phyloP scores from a whole-genome alignment of 2,888 invertebrate genomes.

The Tinea semifulvella region DNA sequence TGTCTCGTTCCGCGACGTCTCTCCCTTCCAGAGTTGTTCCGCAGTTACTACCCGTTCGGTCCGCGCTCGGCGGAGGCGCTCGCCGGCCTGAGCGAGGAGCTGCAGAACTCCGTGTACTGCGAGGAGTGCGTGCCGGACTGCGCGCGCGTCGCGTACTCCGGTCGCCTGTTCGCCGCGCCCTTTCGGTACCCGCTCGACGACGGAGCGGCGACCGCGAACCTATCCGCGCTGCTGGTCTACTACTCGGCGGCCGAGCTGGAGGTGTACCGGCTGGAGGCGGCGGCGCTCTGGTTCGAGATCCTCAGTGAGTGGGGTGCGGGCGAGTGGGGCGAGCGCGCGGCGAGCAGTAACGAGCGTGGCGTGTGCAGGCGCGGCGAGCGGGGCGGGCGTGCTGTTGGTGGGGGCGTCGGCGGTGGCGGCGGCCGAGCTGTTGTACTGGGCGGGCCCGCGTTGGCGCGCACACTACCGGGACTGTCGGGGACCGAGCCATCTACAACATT shows the following conservation, averaged over 20 bases:
- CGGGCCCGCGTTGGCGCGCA: too few relatives aligned
- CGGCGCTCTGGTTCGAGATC: constrained; percentile 22
- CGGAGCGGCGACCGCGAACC: constrained; percentile 21
- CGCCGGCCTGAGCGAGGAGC: constrained; percentile 29
- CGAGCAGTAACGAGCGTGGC: background rate
- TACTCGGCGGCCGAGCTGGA: constrained; percentile 24
- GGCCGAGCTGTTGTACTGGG: constrained; percentile 14
- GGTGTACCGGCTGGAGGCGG: constrained; percentile 26
- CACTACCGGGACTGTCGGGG: too few relatives aligned
- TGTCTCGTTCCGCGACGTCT: too few relatives aligned
- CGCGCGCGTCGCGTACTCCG: constrained; percentile 24
- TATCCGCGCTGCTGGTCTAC: constrained; percentile 25
- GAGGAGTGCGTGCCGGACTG: constrained; percentile 31
- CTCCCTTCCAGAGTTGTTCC: constrained; percentile 33
- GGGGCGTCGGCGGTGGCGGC: constrained; percentile 27
- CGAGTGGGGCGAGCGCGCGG: background rate
- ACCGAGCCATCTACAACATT: too few relatives aligned
- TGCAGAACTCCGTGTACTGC: constrained; percentile 30
- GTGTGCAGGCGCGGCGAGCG: background rate
- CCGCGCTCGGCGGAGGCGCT: background rate
- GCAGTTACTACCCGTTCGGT: constrained; percentile 29
- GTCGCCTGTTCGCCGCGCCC: constrained; percentile 20
- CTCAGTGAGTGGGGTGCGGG: constrained; percentile 21
- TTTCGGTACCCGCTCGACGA: too few relatives aligned
- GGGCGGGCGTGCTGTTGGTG: constrained; percentile 24